Base-by-base conservation (phyloP, 2,888 invertebrate genomes). In the Antitype chi region DNA sequence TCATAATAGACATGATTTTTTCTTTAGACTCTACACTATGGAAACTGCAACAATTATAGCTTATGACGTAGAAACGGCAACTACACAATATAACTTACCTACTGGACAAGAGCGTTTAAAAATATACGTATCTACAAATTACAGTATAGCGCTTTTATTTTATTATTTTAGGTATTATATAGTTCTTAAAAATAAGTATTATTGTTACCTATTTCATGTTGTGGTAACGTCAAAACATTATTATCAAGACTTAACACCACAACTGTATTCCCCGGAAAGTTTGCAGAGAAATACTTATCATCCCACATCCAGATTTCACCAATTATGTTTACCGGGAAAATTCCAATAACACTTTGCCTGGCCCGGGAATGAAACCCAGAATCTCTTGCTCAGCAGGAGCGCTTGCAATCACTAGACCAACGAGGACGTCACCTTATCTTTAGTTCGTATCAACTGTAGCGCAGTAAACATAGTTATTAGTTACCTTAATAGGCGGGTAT, bases 171-270 rank as follows among this genome's bases (percentile, higher is more conserved):
- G 38, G 38, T 38, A 38, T 38, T 38, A 5, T 52, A 63, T 25
- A 55, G 13, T 63, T 62, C 75, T 32, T 55, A 53, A 17, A 71
- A 73, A 32, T 62, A 25, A 15, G 23, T 55, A 7, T 15, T 38
- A 20, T 80, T 75, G 43, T 72, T 25, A 28, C 3, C 20, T 32
- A n/a, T 25, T 43, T 43, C 8, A 67, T 70, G 70, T 53, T 63
- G 57, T 72, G n/a, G 60, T 81, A 81, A 76, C 70, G 81, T 84
- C 55, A 68, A 28, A 57, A 32, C n/a, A 57, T 52, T 68, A 60
- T 60, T 15, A 23, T 67, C 15, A 52, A 15, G 2, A 2, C 25
- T 2, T 7, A 17, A 15, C 13, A 57, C 15, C 15, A 57, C 57
- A 28, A 4, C 28, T 60, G 5, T 32, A 0, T 59, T 59, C 2